Evolutionary conservation across 2,888 invertebrate genomes (phyloP).

Genomic region (Philereme vetulata): DNA sequence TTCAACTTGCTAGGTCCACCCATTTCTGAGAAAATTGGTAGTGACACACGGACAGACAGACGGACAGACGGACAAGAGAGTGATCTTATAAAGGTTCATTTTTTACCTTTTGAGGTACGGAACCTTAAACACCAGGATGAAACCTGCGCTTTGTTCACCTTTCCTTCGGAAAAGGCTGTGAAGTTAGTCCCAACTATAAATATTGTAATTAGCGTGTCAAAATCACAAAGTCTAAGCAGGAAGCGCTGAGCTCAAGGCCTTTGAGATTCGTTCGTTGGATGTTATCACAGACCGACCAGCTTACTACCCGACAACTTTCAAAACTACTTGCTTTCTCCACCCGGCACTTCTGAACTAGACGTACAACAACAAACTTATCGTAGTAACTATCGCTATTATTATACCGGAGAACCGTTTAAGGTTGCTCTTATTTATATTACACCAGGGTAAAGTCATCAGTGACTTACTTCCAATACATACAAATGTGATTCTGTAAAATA

Average conservation of each 20-base stretch:
- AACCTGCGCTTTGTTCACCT: no score
- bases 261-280: slow-evolving; percentile 10
- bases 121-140: neutral
- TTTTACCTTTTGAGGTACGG: no score
- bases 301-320: slow-evolving; percentile 14
- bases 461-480: no score
- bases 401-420: neutral
- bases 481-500: no score
- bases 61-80: no score
- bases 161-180: neutral
- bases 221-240: slow-evolving; percentile 4
- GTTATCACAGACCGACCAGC: slow-evolving; percentile 14
- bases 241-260: slow-evolving; percentile 4
- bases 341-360: slow-evolving; percentile 12
- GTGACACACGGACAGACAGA: no score
- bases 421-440: neutral
- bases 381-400: slow-evolving; percentile 2
- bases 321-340: slow-evolving; percentile 10
- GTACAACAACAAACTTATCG: slow-evolving; percentile 11
- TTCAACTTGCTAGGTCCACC: no score
- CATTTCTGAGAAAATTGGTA: no score
- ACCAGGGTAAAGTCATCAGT: no score
- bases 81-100: no score
- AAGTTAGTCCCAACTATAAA: neutral
- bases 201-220: neutral